Evolutionary conservation across 2,113 vertebrate genomes (phyloP), one percentile per base, ranked within the genome.

Genomic region (Albula goreensis): DNA sequence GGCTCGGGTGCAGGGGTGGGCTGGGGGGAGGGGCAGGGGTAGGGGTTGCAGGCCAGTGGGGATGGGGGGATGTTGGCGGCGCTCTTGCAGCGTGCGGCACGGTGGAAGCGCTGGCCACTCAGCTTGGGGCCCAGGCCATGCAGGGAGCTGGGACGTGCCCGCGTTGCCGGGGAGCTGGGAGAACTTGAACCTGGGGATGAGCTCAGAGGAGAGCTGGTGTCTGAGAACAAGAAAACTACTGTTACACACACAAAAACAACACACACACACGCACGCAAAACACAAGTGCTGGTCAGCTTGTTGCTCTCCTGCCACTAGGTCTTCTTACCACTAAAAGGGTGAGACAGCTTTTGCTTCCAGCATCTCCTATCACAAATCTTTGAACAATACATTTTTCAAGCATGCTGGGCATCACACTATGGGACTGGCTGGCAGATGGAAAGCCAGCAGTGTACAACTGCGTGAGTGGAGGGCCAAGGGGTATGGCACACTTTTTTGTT

Each of bases 51-150:
- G 88, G 98, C 98, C 83, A 99, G 92, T 0, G 98, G 98, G 0
- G 98, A 99, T 0, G 98, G 98, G 0, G 98, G 98, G 87, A 99
- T 99, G 92, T 96, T 99, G 95, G 97, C 98, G 87, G 97, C 98
- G 12, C 98, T 99, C 91, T 99, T 99, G 82, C 98, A 96, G 2
- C 98, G 97, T 10, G 97, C 96, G 4, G 95, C 94, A 91, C 98
- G 98, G 80, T 90, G 91, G 92, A 95, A 97, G 82, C 97, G 97
- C 0, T 96, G 97, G 0, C 95, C 95, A 77, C 92, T 95, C 11
- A 99, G 94, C 90, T 99, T 99, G 85, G 98, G 95, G 0, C 96
- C 96, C 85, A 99, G 93, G 85, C 98, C 98, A 0, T 99, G 97
- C 60, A 99, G 94, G 0, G 98, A 97, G 92, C 96, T 99, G 87